These are phyloP conservation scores for Drosophila lacertosa DNA, from an alignment of 1,140 invertebrate species.

Conservation along the genomic window DNA sequence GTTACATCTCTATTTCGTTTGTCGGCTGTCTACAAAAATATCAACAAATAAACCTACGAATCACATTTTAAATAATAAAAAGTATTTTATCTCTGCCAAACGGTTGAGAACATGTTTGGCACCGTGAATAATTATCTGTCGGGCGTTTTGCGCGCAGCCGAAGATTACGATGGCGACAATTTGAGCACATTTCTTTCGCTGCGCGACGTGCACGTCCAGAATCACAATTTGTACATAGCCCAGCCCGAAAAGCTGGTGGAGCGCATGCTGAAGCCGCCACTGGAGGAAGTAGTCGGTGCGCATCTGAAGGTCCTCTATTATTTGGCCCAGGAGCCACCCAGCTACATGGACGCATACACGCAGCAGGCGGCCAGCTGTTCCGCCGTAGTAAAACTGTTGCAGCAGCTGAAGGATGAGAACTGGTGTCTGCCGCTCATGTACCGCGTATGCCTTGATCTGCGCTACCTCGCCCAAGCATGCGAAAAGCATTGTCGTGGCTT, in stretches of 20 bases:
- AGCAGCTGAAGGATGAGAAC: constrained; percentile 96
- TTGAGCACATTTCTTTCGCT: constrained; percentile 89
- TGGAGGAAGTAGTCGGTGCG: constrained; percentile 91
- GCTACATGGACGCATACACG: constrained; percentile 91
- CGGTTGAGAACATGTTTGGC: constrained; percentile 63
- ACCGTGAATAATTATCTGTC: constrained; percentile 75
- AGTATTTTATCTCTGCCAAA: neutral
- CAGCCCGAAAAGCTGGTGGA: constrained; percentile 89
- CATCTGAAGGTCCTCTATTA: constrained; percentile 88
- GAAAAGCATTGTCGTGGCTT: constrained; percentile 85
- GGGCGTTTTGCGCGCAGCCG: constrained; percentile 59
- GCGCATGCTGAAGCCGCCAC: constrained; percentile 88
- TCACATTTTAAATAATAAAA: neutral
- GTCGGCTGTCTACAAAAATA: constrained; percentile 6
- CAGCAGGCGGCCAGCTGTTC: constrained; percentile 92
- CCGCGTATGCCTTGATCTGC: constrained; percentile 93
- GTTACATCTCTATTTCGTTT: neutral
- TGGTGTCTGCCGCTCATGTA: constrained; percentile 97
- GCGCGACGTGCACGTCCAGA: constrained; percentile 90
- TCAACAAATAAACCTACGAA: constrained; percentile 1
- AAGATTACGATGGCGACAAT: constrained; percentile 69
- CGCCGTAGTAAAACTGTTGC: constrained; percentile 92
- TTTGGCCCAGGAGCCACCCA: constrained; percentile 83
- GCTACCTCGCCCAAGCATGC: constrained; percentile 92
- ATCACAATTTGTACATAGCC: constrained; percentile 88